These are phyloP conservation scores for Hylaea fasciaria DNA, from an alignment of 2,888 invertebrate species.

Conservation along the genomic window DNA sequence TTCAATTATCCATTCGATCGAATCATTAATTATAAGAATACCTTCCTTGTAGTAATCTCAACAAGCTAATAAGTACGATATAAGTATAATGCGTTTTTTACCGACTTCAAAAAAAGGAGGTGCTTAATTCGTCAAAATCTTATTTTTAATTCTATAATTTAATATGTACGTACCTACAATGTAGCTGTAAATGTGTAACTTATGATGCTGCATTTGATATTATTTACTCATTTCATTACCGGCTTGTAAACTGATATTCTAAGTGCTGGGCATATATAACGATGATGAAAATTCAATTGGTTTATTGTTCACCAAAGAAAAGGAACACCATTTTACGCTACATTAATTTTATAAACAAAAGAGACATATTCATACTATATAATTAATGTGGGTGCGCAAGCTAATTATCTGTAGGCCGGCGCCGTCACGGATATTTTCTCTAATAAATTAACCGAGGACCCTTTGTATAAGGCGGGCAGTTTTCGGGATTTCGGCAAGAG, in stretches of 20 bases:
- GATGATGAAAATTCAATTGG: constrained; percentile 6
- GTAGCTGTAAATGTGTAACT: too few species aligned
- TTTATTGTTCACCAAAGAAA: constrained; percentile 2
- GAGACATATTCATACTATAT: constrained; percentile 39
- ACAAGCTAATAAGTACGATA: too few species aligned
- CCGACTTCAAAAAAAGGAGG: too few species aligned
- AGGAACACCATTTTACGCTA: constrained; percentile 22
- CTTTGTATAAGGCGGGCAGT: constrained; percentile 61
- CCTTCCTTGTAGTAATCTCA: neutral
- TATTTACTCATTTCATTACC: too few species aligned
- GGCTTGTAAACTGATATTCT: constrained; percentile 1
- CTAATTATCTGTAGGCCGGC: constrained; percentile 58
- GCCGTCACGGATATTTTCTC: constrained; percentile 61
- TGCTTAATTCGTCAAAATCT: too few species aligned
- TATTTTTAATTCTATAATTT: too few species aligned
- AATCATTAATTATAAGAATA: neutral
- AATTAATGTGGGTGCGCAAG: constrained; percentile 41
- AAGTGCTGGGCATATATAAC: neutral
- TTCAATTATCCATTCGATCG: too few species aligned
- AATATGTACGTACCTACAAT: too few species aligned
- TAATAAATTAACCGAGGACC: constrained; percentile 64
- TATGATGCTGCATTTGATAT: too few species aligned
- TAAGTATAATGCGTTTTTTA: too few species aligned
- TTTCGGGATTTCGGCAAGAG: constrained; percentile 64
- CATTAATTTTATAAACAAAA: constrained; percentile 41